These are phyloP conservation scores for Thunnus maccoyii DNA, from an alignment of 2,113 vertebrate species.

Conservation along the genomic window DNA sequence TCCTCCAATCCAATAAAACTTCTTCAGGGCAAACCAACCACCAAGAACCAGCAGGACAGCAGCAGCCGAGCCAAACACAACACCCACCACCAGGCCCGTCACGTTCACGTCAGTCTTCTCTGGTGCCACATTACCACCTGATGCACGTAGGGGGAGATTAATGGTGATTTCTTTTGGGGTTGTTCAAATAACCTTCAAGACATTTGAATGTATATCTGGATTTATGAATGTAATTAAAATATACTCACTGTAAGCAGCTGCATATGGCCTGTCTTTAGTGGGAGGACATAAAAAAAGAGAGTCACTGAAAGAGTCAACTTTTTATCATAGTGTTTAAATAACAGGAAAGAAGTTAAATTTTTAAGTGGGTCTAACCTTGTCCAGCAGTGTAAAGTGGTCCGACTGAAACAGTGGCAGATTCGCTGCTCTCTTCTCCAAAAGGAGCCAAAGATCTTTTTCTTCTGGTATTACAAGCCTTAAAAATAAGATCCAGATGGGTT, in stretches of 20 bases:
- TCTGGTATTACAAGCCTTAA: slow-evolving; percentile 73
- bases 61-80: slow-evolving; percentile 76
- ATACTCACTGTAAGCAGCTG: slow-evolving; percentile 71
- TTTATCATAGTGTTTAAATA: neutral
- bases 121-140: slow-evolving; percentile 48
- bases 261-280: slow-evolving; percentile 32
- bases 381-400: slow-evolving; percentile 81
- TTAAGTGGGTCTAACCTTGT: slow-evolving; percentile 60
- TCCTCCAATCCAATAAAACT: slow-evolving; percentile 51
- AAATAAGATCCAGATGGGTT: slow-evolving; percentile 15
- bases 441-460: slow-evolving; percentile 69
- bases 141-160: slow-evolving; percentile 8
- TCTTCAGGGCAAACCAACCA: slow-evolving; percentile 81
- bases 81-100: slow-evolving; percentile 67
- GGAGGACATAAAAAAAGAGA: neutral
- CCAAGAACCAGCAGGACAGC: slow-evolving; percentile 69
- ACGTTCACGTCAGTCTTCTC: slow-evolving; percentile 23
- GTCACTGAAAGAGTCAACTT: neutral
- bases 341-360: no score
- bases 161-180: neutral
- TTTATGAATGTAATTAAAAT: neutral
- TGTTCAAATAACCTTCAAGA: neutral
- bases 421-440: slow-evolving; percentile 54
- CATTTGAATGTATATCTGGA: neutral
- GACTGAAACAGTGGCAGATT: slow-evolving; percentile 81